Conservation (phyloP, 2,888 invertebrate species). For the Metacarcinus magister region DNA sequence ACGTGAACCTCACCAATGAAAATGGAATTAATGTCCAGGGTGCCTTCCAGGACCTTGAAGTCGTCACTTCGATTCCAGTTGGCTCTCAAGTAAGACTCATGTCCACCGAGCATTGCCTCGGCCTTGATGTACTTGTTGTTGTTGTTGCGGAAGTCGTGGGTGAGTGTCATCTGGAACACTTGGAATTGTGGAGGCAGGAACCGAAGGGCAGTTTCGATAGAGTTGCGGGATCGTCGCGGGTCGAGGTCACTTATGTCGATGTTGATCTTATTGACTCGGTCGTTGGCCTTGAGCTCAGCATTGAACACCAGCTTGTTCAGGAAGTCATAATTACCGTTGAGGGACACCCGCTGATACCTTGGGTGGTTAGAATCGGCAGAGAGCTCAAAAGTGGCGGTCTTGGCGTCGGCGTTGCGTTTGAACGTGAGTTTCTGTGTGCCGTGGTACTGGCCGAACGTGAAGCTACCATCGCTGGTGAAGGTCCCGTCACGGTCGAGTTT, state of each 20-base stretch:
- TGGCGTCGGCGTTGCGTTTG: slow-evolving; percentile 57
- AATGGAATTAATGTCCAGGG: slow-evolving; percentile 68
- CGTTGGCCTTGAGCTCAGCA: background rate
- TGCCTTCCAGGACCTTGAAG: slow-evolving; percentile 71
- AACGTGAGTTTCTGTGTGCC: slow-evolving; percentile 70
- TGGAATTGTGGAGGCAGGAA: slow-evolving; percentile 30
- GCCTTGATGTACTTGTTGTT: slow-evolving; percentile 64
- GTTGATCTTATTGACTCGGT: slow-evolving; percentile 71
- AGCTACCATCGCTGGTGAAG: slow-evolving; percentile 67
- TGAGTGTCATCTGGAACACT: slow-evolving; percentile 67
- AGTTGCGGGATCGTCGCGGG: slow-evolving; percentile 70
- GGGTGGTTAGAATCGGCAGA: slow-evolving; percentile 72
- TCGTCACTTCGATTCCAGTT: slow-evolving; percentile 74
- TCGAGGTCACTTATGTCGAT: slow-evolving; percentile 75
- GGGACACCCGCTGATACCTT: slow-evolving; percentile 47
- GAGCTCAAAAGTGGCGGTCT: slow-evolving; percentile 59
- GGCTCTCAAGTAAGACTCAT: slow-evolving; percentile 64
- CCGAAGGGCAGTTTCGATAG: slow-evolving; percentile 55
- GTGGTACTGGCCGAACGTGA: slow-evolving; percentile 60
- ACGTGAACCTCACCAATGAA: slow-evolving; percentile 75
- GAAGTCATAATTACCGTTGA: slow-evolving; percentile 74
- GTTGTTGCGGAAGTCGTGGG: slow-evolving; percentile 76
- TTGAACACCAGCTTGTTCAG: slow-evolving; percentile 65
- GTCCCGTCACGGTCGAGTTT: slow-evolving; percentile 40
- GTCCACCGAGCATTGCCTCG: slow-evolving; percentile 62